Conservation (phyloP, 2,888 invertebrate species). For the Azorinus chamasolen region DNA sequence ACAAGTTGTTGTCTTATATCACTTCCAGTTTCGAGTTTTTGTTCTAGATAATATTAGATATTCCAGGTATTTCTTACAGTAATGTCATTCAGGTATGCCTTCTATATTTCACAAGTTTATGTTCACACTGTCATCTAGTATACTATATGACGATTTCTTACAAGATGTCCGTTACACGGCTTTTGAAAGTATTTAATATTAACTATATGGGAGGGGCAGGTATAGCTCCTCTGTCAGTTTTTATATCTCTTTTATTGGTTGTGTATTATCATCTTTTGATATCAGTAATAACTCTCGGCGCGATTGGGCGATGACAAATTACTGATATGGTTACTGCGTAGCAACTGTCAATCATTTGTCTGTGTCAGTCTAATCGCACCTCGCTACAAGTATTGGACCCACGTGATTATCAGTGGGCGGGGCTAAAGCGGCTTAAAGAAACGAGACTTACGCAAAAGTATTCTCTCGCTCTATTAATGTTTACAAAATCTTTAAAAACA, state of each 20-base stretch:
- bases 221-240: constrained; percentile 65
- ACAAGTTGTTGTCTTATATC: no score
- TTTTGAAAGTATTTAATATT: constrained; percentile 63
- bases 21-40: no score
- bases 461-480: no score
- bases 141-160: constrained; percentile 50
- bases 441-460: no score
- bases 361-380: constrained; percentile 10
- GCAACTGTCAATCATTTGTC: constrained; percentile 51
- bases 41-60: no score
- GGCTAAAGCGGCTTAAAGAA: background rate
- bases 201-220: constrained; percentile 69
- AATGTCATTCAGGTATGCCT: no score
- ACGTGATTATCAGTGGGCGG: constrained; percentile 35
- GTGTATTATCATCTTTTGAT: constrained; percentile 51
- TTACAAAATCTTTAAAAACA: no score
- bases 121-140: constrained; percentile 54
- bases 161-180: constrained; percentile 53
- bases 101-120: constrained; percentile 27
- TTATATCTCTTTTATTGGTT: constrained; percentile 67
- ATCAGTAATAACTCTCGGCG: constrained; percentile 59
- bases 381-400: constrained; percentile 3
- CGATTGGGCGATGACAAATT: constrained; percentile 72
- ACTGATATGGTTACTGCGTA: constrained; percentile 51
- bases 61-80: no score